Percentiles rank a stretch among this genome's conserved stretches.
phyloP scores from a whole-genome alignment of 2,888 invertebrate genomes.

The Amphimallon solstitiale region DNA sequence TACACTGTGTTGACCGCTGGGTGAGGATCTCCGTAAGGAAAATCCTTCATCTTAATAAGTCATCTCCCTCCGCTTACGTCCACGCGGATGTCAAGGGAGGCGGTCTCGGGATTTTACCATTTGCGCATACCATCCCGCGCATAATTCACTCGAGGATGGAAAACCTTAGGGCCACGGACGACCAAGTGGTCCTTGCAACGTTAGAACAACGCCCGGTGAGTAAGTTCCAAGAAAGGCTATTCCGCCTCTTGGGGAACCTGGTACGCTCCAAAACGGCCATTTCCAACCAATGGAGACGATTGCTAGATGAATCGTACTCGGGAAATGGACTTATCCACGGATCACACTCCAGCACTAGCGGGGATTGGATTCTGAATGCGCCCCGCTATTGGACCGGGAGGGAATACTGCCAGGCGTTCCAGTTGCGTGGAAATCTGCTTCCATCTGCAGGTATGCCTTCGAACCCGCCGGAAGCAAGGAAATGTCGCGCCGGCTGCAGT shows the following conservation, averaged over 20 bases:
- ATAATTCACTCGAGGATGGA: background rate
- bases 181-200: background rate
- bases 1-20: background rate
- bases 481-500: constrained; percentile 46
- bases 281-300: background rate
- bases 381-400: constrained; percentile 47
- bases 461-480: constrained; percentile 40
- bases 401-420: constrained; percentile 48
- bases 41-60: background rate
- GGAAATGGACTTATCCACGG: background rate
- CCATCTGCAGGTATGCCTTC: constrained; percentile 47
- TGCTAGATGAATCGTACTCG: background rate
- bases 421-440: constrained; percentile 45
- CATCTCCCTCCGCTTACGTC: background rate
- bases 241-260: background rate
- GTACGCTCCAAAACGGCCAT: background rate
- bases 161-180: background rate
- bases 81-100: background rate
- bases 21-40: constrained; percentile 5
- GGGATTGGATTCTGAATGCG: constrained; percentile 37
- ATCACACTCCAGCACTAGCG: background rate
- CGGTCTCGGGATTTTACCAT: background rate
- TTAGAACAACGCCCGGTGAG: background rate
- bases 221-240: background rate
- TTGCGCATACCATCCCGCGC: constrained; percentile 6